Evolutionary conservation across 2,888 invertebrate genomes (phyloP).

Genomic region (Bursaphelenchus okinawaensis): DNA sequence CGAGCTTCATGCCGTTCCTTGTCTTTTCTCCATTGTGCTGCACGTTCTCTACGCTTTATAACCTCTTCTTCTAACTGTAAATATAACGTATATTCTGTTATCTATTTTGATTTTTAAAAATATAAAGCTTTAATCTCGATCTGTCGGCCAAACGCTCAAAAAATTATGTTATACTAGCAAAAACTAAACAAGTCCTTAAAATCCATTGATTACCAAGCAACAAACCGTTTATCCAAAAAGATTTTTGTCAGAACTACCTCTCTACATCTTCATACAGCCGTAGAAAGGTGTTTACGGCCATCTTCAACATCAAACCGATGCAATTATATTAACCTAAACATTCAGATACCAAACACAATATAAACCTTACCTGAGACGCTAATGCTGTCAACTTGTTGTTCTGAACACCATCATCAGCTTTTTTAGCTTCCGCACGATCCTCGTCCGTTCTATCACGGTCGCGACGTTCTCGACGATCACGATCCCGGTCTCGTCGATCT

Average conservation of each 20-base stretch:
- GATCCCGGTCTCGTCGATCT: constrained; percentile 11
- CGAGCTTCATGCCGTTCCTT: constrained; percentile 1
- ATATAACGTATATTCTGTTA: too few relatives aligned
- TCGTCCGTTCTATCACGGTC: constrained; percentile 15
- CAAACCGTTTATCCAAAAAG: too few relatives aligned
- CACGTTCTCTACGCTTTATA: constrained; percentile 87
- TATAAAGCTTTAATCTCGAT: neutral
- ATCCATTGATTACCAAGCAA: too few relatives aligned
- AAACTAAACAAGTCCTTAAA: too few relatives aligned
- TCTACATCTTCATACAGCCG: neutral
- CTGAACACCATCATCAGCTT: neutral
- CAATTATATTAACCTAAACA: neutral
- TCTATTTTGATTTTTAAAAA: neutral
- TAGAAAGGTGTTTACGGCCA: too few relatives aligned
- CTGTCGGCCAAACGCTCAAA: neutral
- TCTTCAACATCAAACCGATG: too few relatives aligned
- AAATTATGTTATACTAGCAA: too few relatives aligned
- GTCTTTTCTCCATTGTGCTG: constrained; percentile 77
- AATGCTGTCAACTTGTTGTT: neutral
- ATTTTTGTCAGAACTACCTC: too few relatives aligned
- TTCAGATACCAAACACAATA: neutral
- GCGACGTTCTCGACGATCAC: constrained; percentile 10
- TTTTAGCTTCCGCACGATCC: constrained; percentile 12
- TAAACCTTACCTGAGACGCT: constrained; percentile 5
- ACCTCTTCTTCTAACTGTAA: constrained; percentile 80